phyloP scores from a whole-genome alignment of 2,113 vertebrate genomes.

The Platysternon megacephalum region DNA sequence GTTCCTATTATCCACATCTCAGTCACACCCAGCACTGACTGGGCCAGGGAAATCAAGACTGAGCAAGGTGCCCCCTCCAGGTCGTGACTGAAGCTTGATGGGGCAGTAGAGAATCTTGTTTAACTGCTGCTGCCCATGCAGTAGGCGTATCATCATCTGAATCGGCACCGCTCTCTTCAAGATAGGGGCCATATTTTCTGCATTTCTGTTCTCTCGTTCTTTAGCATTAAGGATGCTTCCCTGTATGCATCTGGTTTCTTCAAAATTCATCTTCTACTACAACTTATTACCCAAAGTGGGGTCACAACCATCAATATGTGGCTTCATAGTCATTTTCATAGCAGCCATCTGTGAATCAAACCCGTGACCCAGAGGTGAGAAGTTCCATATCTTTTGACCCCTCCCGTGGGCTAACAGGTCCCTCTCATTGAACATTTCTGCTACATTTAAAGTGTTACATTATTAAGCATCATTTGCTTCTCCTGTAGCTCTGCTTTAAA shows the following conservation, averaged over 20 bases:
- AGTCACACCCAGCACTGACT: too few relatives aligned
- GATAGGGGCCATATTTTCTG: neutral
- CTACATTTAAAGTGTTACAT: neutral
- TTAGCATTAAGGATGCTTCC: neutral
- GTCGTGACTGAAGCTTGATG: fast-evolving
- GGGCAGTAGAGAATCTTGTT: neutral
- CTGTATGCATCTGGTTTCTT: neutral
- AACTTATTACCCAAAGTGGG: neutral
- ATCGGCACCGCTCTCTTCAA: too few relatives aligned
- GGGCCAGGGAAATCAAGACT: neutral
- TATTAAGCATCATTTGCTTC: neutral
- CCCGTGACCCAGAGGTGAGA: slow-evolving; percentile 11
- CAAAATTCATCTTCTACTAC: neutral
- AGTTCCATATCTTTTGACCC: neutral
- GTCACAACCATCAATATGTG: neutral
- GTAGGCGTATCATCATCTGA: neutral
- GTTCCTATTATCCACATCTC: neutral
- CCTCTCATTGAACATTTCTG: neutral
- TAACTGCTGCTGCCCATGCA: neutral
- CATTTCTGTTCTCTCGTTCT: neutral
- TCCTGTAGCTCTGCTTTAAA: neutral
- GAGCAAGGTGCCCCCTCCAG: neutral
- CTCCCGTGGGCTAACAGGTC: neutral
- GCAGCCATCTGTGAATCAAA: neutral
- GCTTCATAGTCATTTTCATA: neutral